These are phyloP conservation scores for Gibbula magus DNA, from an alignment of 2,888 invertebrate species.

Conservation along the genomic window DNA sequence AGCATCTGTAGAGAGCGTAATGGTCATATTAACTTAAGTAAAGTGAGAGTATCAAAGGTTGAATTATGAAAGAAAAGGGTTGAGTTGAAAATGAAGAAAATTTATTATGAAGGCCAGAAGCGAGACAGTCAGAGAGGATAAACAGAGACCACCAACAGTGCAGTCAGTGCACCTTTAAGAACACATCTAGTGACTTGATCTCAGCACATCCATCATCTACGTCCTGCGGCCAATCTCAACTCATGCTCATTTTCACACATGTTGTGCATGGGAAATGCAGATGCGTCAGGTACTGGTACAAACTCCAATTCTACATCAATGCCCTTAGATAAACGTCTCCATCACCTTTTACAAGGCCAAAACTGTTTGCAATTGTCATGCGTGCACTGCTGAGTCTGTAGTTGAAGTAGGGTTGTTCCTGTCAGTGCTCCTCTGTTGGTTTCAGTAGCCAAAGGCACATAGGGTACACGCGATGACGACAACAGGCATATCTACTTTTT, in stretches of 20 bases:
- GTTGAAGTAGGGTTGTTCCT: too few species aligned
- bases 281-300: neutral
- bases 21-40: too few species aligned
- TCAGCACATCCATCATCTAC: neutral
- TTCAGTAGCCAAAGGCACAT: too few species aligned
- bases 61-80: too few species aligned
- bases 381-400: slow-evolving; percentile 4
- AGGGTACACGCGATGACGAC: neutral
- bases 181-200: too few species aligned
- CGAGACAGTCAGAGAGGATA: neutral
- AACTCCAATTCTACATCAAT: neutral
- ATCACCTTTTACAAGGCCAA: neutral
- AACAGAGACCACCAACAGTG: neutral
- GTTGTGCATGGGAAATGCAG: neutral
- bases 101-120: too few species aligned
- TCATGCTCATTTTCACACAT: neutral
- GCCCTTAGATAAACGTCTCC: neutral
- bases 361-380: neutral
- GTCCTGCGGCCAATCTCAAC: neutral
- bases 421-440: too few species aligned
- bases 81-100: too few species aligned
- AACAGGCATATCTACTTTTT: neutral
- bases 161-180: too few species aligned
- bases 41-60: too few species aligned
- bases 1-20: too few species aligned